Base-by-base conservation (phyloP, 1,140 invertebrate species). In the Listronotus bonariensis region DNA sequence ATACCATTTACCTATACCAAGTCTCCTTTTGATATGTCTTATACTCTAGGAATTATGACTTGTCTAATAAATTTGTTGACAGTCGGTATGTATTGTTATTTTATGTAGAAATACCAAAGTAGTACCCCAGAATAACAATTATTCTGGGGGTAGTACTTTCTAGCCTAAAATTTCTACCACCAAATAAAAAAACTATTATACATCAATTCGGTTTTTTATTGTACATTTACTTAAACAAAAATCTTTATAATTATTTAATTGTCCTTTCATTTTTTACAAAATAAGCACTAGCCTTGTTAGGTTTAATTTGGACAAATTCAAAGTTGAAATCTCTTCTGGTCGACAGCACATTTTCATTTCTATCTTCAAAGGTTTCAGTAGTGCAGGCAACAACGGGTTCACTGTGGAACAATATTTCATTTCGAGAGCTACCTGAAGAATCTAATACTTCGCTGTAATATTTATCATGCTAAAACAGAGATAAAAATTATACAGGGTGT, bases 181-280 rank as follows among this genome's bases (percentile, higher is more conserved):
- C 5, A 3, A 26, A 3, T 3, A 26, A 26, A 26, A 3, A 26
- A 26, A 26, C 20, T 26, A 26, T 26, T 5, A 26, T 26, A 26
- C 20, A 26, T 26, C 20, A 26, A 26, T 26, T 26, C 20, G 77
- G 68, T 26, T 54, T 40, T 40, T 40, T 40, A 12, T 40, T 12
- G 10, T 10, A 12, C 10, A 12, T 12, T 40, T 10, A 14, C 10
- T 40, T 48, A 51, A 7, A 51, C 31, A 26, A 26, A 32, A 9
- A 52, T 52, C 6, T 52, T 52, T 52, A 32, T 9, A 26, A 26
- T 12, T 34, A 6, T 32, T 26, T 26, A 26, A 26, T 52, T 12
- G 12, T 52, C 20, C 8, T 52, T 14, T 31, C 49, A 18, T 52
- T 52, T 34, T 45, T 57, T 10, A 34, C 40, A 32, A 45, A 57